A percentile compares a stretch with the other conserved stretches of the same genome.
phyloP scores from a whole-genome alignment of 1,140 invertebrate species.

The Hormaphis cornu region DNA sequence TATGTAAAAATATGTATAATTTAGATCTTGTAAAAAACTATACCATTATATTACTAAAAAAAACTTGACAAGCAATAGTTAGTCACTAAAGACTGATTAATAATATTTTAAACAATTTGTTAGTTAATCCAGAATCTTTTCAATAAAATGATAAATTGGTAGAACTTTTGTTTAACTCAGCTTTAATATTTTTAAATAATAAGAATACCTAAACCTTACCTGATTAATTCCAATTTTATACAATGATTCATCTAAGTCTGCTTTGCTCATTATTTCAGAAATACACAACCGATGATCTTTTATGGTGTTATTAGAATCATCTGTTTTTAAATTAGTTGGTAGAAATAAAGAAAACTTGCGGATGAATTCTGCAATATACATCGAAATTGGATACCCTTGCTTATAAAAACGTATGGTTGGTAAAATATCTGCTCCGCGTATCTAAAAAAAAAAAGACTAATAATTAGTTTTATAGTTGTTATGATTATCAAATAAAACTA shows the following conservation, averaged over 20 bases:
- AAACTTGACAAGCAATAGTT: too few relatives aligned
- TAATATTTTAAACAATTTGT: too few relatives aligned
- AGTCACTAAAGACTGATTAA: too few relatives aligned
- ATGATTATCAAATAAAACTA: background rate
- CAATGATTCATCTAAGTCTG: slow-evolving; percentile 76
- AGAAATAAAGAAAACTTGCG: slow-evolving; percentile 57
- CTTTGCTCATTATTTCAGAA: slow-evolving; percentile 69
- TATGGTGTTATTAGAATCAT: slow-evolving; percentile 39
- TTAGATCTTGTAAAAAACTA: too few relatives aligned
- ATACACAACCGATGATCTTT: slow-evolving; percentile 55
- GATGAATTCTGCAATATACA: slow-evolving; percentile 79
- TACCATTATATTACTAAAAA: too few relatives aligned
- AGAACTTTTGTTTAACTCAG: too few relatives aligned
- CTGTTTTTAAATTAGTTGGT: slow-evolving; percentile 11
- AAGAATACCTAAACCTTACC: slow-evolving; percentile 50
- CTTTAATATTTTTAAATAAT: too few relatives aligned
- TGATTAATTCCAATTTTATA: slow-evolving; percentile 85
- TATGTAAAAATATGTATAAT: too few relatives aligned
- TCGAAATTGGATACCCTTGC: slow-evolving; percentile 83
- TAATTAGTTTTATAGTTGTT: slow-evolving; percentile 24
- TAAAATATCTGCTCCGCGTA: slow-evolving; percentile 80
- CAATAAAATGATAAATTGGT: too few relatives aligned
- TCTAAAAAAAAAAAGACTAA: slow-evolving; percentile 47
- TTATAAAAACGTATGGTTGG: slow-evolving; percentile 82
- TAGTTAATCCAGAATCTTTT: too few relatives aligned